Evolutionary conservation across 2,113 vertebrate species (phyloP), one percentile per base, ranked within the genome.

Genomic region (Oryzias celebensis): DNA sequence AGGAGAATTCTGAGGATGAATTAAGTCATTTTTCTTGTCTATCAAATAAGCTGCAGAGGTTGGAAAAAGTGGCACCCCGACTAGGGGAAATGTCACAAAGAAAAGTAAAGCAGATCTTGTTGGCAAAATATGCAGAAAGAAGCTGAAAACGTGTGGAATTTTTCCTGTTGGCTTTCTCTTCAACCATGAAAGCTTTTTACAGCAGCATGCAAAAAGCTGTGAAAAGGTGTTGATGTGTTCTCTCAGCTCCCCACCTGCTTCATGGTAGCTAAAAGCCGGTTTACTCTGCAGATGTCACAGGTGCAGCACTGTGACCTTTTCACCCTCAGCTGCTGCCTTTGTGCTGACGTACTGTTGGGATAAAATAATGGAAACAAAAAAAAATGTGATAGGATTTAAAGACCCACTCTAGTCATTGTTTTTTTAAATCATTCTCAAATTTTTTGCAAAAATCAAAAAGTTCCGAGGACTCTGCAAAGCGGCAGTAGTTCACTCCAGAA

Each of bases 291-390:
- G 61, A 68, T 47, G 52, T 36, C 1, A 5, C 0, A 4, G 60
- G 60, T 82, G 72, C 62, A 73, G 65, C 71, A 46, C 5, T 7
- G 61, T 81, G 73, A 60, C 68, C 68, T 16, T 46, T 68, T 17
- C 43, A 52, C 28, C 20, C 45, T 69, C 72, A 47, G 23, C 62
- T 48, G 55, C 58, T 68, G 23, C 66, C 58, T 79, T 69, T 58
- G 36, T 63, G 58, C 72, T 52, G 58, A 78, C 55, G 13, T 22
- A n/a, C 4, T 62, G 68, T 67, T 31, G 18, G 44, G 59, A 68
- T 63, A 45, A 60, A 70, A 77, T 53, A 52, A 58, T 48, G 52
- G 42, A 20, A 62, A n/a, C 23, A 67, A 56, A 62, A 73, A 73
- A 63, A 73, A 78, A 65, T 10, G n/a, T 24, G 42, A 66, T 63